Evolutionary conservation across 2,797 vertebrate species (phyloP), one percentile per base, ranked within the genome.

Genomic region (Mus spretus): DNA sequence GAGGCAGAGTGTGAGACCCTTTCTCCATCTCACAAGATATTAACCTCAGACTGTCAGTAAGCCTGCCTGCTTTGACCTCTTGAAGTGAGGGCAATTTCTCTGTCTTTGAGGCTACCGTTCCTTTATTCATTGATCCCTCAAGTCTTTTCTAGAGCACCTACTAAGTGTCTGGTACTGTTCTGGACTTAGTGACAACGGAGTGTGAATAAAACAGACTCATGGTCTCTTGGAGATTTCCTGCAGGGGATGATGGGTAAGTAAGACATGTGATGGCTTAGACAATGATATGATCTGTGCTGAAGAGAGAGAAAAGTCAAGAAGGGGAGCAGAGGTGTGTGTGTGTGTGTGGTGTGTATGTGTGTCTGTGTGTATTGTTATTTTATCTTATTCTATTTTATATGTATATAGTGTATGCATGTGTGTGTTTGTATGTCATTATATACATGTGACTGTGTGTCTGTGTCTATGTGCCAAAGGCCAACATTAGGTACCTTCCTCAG

Each of bases 71-170:
- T 75, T 65, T 8, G 26, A 72, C 50, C 13, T 86, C 61, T 90
- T 47, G 13, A 59, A 85, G 17, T 14, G 9, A 40, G 75, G 55
- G 15, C 8, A 26, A 86, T 67, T 88, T 88, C 63, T 67, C 85
- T 37, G 53, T 94, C n/a, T 70, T 0, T 55, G 67, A 86, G 79
- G 37, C 40, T 75, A 26, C 1, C 14, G 53, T 92, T 88, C 57
- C 78, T 85, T 77, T 83, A 53, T 79, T 70, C 31, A 84, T 65
- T 67, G 79, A 91, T 93, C 89, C 22, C 47, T n/a, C 80, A 53
- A 89, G 85, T 55, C 72, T 67, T 40, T 50, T 53, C 34, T 1
- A 75, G 65, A 85, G 57, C 17, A 90, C 74, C 55, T 90, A 75
- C 22, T 81, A 63, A 81, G 47, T 61, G 82, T 57, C 47, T 47